Conservation (phyloP, 2,113 vertebrate species). For the Phoxinus phoxinus region DNA sequence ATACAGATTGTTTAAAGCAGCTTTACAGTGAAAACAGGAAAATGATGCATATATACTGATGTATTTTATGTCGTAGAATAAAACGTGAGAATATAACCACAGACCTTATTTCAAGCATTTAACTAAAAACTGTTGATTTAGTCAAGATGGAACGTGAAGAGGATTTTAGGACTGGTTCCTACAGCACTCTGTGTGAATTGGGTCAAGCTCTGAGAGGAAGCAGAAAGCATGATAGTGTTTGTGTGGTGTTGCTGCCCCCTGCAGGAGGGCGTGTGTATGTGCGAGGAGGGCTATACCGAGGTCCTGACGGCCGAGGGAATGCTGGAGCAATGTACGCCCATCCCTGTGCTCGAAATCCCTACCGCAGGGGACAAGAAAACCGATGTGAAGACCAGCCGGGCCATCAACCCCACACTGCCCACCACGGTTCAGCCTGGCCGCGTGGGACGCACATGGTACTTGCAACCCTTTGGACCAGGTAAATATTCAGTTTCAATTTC, state of each 20-base stretch:
- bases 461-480: slow-evolving; percentile 97
- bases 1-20: too few relatives aligned
- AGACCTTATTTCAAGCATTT: not conserved
- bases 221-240: not conserved
- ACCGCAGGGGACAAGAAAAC: slow-evolving; percentile 86
- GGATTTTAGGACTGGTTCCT: not conserved
- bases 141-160: not conserved
- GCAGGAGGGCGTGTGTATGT: slow-evolving; percentile 85
- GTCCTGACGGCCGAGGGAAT: slow-evolving; percentile 85
- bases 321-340: slow-evolving; percentile 90
- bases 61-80: not conserved
- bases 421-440: slow-evolving; percentile 82
- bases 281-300: slow-evolving; percentile 95
- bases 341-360: slow-evolving; percentile 91
- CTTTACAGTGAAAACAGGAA: too few relatives aligned
- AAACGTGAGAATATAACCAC: not conserved
- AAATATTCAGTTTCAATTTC: slow-evolving; percentile 52
- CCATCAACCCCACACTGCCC: slow-evolving; percentile 88
- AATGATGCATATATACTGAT: too few relatives aligned
- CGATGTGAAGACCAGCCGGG: slow-evolving; percentile 96
- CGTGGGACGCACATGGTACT: slow-evolving; percentile 91
- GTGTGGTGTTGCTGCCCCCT: slow-evolving; percentile 64
- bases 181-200: not conserved
- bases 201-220: not conserved
- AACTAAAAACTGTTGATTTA: not conserved